Conservation (phyloP, 2,113 vertebrate species). For the Microtus pennsylvanicus region DNA sequence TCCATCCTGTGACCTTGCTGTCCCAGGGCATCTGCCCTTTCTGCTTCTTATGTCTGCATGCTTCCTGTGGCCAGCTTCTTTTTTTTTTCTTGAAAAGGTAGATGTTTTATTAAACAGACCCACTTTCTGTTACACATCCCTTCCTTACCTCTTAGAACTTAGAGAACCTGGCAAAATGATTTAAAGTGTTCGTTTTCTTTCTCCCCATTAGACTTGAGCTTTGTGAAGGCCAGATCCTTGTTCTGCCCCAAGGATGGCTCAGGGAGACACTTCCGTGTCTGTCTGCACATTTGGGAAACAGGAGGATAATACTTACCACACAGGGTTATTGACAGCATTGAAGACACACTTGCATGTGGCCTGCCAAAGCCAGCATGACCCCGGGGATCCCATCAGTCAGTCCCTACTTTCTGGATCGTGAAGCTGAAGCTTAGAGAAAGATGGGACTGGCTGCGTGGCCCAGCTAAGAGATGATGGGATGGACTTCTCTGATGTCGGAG, state of each 20-base stretch:
- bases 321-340: not conserved
- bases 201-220: not conserved
- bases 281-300: not conserved
- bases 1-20: not conserved
- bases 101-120: not conserved
- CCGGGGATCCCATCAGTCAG: not conserved
- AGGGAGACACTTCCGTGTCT: not conserved
- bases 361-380: not conserved
- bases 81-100: no score
- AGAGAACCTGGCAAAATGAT: not conserved
- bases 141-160: not conserved
- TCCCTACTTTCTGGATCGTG: not conserved
- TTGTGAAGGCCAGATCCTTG: not conserved
- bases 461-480: not conserved
- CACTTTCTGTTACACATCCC: not conserved
- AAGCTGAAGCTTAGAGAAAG: not conserved
- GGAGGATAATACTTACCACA: not conserved
- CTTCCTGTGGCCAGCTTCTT: not conserved
- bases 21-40: not conserved
- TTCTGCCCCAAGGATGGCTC: not conserved
- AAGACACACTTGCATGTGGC: not conserved
- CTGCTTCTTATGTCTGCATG: not conserved
- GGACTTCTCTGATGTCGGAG: not conserved
- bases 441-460: not conserved
- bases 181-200: conserved; percentile 1